A percentile compares a stretch with the other conserved stretches of the same genome.
Evolutionary conservation across 2,888 invertebrate species (phyloP).

Genomic region (Morpho deidamia): DNA sequence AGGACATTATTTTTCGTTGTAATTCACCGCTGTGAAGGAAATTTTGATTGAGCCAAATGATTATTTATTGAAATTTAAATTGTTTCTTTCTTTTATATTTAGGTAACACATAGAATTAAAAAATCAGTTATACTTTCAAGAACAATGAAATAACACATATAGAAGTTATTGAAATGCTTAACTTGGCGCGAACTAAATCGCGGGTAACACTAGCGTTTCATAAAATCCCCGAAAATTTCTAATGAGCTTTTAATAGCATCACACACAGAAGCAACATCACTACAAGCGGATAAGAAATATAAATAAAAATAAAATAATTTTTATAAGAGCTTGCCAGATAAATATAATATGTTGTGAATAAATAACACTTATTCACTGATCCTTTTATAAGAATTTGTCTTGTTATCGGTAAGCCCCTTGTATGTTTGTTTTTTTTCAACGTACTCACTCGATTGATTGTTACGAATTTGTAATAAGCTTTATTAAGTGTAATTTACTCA

Average conservation of each 20-base stretch:
- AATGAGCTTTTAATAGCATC: constrained; percentile 33
- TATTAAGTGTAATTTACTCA: constrained; percentile 3
- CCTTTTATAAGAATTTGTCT: constrained; percentile 5
- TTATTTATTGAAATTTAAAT: too few species aligned
- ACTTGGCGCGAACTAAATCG: too few species aligned
- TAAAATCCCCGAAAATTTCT: constrained; percentile 14
- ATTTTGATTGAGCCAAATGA: too few species aligned
- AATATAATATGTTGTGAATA: constrained; percentile 29
- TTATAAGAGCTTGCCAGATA: constrained; percentile 40
- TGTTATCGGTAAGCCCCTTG: constrained; percentile 1
- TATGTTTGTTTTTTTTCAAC: neutral
- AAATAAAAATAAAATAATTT: constrained; percentile 44
- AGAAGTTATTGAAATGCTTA: too few species aligned
- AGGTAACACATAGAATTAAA: too few species aligned
- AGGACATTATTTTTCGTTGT: neutral
- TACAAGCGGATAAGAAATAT: constrained; percentile 37
- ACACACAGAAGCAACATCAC: constrained; percentile 41
- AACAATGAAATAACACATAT: too few species aligned
- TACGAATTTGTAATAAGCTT: constrained; percentile 4
- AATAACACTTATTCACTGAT: constrained; percentile 4
- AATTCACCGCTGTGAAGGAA: too few species aligned
- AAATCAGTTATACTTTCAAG: too few species aligned
- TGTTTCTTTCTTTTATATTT: too few species aligned
- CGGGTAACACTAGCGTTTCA: too few species aligned
- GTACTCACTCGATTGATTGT: neutral